These are phyloP conservation scores for Melanchra persicariae DNA, from an alignment of 2,888 invertebrate species.

Conservation along the genomic window DNA sequence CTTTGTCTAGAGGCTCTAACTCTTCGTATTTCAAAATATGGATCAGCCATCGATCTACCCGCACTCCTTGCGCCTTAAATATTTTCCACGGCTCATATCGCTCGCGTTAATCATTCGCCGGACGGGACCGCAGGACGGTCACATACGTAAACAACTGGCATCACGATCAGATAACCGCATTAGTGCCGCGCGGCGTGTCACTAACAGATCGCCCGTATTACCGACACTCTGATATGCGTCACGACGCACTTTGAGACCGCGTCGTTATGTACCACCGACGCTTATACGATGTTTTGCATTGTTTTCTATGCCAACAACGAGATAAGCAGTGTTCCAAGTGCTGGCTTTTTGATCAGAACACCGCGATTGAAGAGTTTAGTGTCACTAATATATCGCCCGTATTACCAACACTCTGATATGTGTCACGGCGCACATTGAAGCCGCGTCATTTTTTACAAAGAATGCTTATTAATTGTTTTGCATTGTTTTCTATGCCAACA, in stretches of 20 bases:
- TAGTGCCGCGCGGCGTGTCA: slow-evolving; percentile 71
- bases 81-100: slow-evolving; percentile 25
- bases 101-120: slow-evolving; percentile 42
- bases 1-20: not conserved
- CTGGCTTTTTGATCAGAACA: slow-evolving; percentile 63
- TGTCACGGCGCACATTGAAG: slow-evolving; percentile 31
- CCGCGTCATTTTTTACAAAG: not conserved
- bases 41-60: not conserved
- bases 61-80: slow-evolving; percentile 14
- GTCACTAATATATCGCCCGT: slow-evolving; percentile 69
- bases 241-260: slow-evolving; percentile 20
- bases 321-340: not conserved
- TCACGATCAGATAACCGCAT: slow-evolving; percentile 74
- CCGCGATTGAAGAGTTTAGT: slow-evolving; percentile 66
- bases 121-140: slow-evolving; percentile 39
- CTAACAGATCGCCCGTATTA: slow-evolving; percentile 67
- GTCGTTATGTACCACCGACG: not conserved
- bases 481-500: slow-evolving; percentile 4
- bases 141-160: slow-evolving; percentile 70
- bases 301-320: not conserved
- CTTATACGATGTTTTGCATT: not conserved
- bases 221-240: slow-evolving; percentile 44
- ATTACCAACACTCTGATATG: slow-evolving; percentile 34
- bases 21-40: slow-evolving; percentile 3
- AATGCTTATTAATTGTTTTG: too few species aligned